These are phyloP conservation scores for Lithophane ornitopus DNA, from an alignment of 2,888 invertebrate genomes.

Conservation along the genomic window DNA sequence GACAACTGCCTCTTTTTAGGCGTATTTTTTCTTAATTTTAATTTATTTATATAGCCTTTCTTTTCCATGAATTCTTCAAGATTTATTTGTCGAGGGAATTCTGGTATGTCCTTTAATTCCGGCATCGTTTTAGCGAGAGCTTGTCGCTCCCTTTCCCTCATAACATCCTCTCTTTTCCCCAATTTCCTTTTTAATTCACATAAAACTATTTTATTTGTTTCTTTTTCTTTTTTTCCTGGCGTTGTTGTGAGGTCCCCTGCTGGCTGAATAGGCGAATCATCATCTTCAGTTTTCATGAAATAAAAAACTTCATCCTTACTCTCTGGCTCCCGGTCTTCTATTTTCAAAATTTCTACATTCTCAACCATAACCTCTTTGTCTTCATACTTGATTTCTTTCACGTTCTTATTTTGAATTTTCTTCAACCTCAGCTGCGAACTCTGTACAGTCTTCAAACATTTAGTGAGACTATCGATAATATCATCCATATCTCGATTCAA, in stretches of 20 bases:
- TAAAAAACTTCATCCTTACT: conserved; percentile 88
- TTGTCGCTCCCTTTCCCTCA: conserved; percentile 87
- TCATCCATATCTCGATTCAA: conserved; percentile 84
- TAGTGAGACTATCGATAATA: conserved; percentile 81
- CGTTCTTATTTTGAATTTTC: conserved; percentile 80
- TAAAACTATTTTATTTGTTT: conserved; percentile 83
- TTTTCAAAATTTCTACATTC: conserved; percentile 74
- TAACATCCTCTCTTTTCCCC: conserved; percentile 86
- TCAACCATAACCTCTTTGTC: conserved; percentile 71
- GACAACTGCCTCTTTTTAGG: conserved; percentile 68
- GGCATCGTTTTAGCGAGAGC: conserved; percentile 88
- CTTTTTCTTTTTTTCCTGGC: conserved; percentile 84
- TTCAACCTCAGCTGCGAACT: conserved; percentile 82
- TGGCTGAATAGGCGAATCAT: conserved; percentile 67
- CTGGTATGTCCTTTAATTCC: conserved; percentile 81
- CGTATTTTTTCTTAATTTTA: conserved; percentile 71
- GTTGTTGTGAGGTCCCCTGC: conserved; percentile 80
- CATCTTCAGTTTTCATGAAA: conserved; percentile 85
- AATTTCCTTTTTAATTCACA: conserved; percentile 85
- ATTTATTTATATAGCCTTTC: conserved; percentile 81
- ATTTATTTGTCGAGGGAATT: conserved; percentile 86
- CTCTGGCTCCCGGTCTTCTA: conserved; percentile 82
- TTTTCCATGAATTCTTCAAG: conserved; percentile 76
- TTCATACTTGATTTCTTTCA: conserved; percentile 57
- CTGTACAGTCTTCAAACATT: conserved; percentile 80